Evolutionary conservation across 92 coral and sea anemone species (phyloP), one percentile per base, ranked within the genome.

Genomic region (Heliopora coerulea): DNA sequence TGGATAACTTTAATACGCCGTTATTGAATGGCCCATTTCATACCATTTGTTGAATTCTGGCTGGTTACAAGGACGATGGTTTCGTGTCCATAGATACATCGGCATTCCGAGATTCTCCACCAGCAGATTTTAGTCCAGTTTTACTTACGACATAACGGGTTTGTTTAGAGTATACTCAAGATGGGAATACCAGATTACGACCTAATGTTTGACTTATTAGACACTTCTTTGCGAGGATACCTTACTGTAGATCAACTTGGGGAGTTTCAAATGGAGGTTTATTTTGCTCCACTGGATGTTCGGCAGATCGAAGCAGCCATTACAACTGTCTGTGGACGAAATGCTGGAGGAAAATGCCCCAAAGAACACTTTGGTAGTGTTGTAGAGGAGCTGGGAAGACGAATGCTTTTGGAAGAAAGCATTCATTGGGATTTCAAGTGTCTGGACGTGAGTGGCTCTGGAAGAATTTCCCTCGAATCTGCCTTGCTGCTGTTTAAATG

Each of bases 161-260:
- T n/a, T n/a, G n/a, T n/a, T n/a, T n/a, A n/a, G n/a, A n/a, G n/a
- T 4, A 37, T 37, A 37, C 11, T 64, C 30, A 88, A 88, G 56
- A 93, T 93, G 98, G 98, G 98, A 15, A 88, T 93, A 68, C 91
- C 89, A 8, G 98, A 93, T 32, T 72, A 90, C 81, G 96, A 90
- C 54, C 42, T 90, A 48, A 90, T 93, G 96, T 93, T 93, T 54
- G 98, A 93, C 62, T 79, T 90, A 42, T 70, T 93, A 59, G 98
- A 93, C 72, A 88, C 96, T 10, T 85, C 81, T 14, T 59, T 88
- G 63, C 73, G 80, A 27, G 96, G 98, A 0, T 90, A 83, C 76
- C 40, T 93, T 46, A 86, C 91, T 28, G 61, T 88, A 35, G 83
- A 80, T 32, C 96, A 93, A 74, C 86, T 93, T 9, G 86, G 80